Conservation (phyloP, 2,113 vertebrate genomes). For the Empidonax traillii region DNA sequence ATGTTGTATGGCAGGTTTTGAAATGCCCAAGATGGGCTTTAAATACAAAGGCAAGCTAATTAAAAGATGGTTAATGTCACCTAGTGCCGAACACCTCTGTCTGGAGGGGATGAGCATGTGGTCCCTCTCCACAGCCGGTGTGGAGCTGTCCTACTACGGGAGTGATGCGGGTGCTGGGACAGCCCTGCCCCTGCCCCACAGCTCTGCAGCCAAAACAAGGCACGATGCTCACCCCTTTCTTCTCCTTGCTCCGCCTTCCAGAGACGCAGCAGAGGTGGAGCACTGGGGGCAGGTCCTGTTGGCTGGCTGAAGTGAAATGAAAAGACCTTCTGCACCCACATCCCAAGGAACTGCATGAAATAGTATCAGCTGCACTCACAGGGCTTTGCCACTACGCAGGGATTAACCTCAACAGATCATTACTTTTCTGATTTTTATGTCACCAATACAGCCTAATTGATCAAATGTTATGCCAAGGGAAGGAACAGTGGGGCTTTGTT, state of each 20-base stretch:
- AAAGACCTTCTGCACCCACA: background rate
- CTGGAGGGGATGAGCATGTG: background rate
- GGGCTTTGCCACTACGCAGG: background rate
- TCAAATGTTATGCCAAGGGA: background rate
- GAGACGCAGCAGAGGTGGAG: background rate
- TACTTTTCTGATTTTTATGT: background rate
- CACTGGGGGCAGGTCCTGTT: background rate
- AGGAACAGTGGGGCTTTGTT: background rate
- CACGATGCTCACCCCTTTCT: background rate
- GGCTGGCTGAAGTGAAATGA: background rate
- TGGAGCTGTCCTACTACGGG: background rate
- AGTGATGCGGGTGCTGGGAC: background rate
- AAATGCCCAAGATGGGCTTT: background rate
- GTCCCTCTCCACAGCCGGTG: background rate
- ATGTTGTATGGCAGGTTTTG: background rate
- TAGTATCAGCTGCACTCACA: background rate
- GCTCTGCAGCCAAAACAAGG: background rate
- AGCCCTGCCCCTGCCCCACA: background rate
- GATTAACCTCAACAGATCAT: background rate
- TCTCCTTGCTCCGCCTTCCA: background rate
- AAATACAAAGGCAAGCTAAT: background rate
- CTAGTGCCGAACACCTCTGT: background rate
- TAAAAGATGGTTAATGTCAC: background rate
- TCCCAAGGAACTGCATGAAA: background rate
- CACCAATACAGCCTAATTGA: rapidly evolving